Evolutionary conservation across 2,888 invertebrate species (phyloP), one percentile per base, ranked within the genome.

Genomic region (Plutella xylostella): DNA sequence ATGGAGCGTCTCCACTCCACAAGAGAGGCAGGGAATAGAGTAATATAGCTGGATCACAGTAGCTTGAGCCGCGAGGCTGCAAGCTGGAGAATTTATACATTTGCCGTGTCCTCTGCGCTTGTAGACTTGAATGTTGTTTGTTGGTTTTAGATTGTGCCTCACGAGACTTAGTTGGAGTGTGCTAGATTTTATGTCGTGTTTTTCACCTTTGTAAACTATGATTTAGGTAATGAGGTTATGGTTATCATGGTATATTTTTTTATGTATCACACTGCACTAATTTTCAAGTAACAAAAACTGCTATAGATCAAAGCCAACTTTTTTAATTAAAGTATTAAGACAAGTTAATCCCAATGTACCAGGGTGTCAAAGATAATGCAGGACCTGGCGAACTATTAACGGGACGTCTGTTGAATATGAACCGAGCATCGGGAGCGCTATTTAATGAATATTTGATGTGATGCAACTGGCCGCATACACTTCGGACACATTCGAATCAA

Each of bases 361-460:
- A 66, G 71, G 72, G 66, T 64, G 70, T 65, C 63, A 67, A 66
- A 72, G 73, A 74, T 73, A 72, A 74, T 68, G 60, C 68, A 61
- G 60, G 61, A 61, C 63, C 61, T n/a, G 58, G 61, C 66, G 65
- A 72, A 68, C 72, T 77, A 75, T 76, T 76, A 76, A 73, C 72
- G 70, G 64, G 62, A 68, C 68, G 71, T 65, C 68, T 64, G 56
- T 61, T 68, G 76, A 76, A 77, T 77, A 72, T 73, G 72, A 72
- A 72, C 60, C 60, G 57, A 53, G 58, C 55, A 57, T 57, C 54
- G 60, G 59, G 56, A 60, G 55, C 61, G 63, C 66, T 61, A 63
- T 72, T 68, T 72, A 75, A 77, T 77, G 75, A 77, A 76, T 75
- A 73, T 74, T 77, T 68, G 69, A 74, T 69, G 61, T 57, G 56